These are phyloP conservation scores for Hycleus cichorii DNA, from an alignment of 1,140 invertebrate genomes.

Conservation along the genomic window DNA sequence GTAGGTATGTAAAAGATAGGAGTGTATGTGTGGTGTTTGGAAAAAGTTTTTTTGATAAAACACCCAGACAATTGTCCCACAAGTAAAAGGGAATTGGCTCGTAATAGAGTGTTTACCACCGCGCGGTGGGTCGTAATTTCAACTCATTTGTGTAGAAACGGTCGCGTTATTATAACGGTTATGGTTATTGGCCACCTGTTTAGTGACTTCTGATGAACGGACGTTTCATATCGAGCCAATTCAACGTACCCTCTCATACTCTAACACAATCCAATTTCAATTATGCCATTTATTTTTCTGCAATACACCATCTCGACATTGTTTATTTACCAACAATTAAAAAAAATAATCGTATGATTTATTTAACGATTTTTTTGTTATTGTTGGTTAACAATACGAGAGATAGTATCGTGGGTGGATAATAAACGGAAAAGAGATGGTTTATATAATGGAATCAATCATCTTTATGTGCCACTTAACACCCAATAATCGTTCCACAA, in stretches of 20 bases:
- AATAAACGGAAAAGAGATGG: too few relatives aligned
- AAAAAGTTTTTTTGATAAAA: constrained; percentile 27
- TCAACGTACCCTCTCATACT: not conserved
- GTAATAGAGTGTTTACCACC: constrained; percentile 43
- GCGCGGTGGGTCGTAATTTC: constrained; percentile 41
- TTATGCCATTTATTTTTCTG: too few relatives aligned
- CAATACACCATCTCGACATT: too few relatives aligned
- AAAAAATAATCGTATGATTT: too few relatives aligned
- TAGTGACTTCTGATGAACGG: constrained; percentile 37
- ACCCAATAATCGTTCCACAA: too few relatives aligned
- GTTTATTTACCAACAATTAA: too few relatives aligned
- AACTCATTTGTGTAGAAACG: constrained; percentile 43
- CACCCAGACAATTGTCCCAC: constrained; percentile 30
- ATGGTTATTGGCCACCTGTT: constrained; percentile 44
- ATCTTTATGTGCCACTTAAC: too few relatives aligned
- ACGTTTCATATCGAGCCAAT: constrained; percentile 26
- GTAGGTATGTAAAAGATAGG: not conserved
- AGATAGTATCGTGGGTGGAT: too few relatives aligned
- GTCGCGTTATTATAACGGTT: constrained; percentile 43
- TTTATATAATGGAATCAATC: too few relatives aligned
- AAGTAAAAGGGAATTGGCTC: constrained; percentile 36
- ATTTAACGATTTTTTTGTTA: too few relatives aligned
- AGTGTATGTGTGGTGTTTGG: not conserved
- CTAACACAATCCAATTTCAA: too few relatives aligned
- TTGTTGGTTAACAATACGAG: too few relatives aligned